phyloP scores from a whole-genome alignment of 2,113 vertebrate genomes.

The Machaerirhynchus nigripectus region DNA sequence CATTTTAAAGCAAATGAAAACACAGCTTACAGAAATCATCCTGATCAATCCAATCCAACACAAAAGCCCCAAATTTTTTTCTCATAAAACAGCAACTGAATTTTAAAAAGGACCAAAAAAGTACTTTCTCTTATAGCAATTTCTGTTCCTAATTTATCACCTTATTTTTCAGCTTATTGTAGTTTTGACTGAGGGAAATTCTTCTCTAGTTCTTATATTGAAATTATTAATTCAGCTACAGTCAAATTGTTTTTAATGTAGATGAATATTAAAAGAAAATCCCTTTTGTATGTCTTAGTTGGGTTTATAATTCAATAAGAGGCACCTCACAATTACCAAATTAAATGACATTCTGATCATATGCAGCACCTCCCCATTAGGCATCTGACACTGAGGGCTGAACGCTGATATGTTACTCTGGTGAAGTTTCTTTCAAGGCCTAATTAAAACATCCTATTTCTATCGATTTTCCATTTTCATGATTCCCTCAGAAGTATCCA shows the following conservation, averaged over 20 bases:
- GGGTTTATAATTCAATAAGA: neutral
- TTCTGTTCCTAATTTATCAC: neutral
- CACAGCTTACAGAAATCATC: neutral
- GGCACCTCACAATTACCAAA: neutral
- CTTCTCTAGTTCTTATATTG: neutral
- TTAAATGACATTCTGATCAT: neutral
- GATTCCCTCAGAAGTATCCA: neutral
- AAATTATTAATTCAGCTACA: neutral
- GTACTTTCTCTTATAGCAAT: neutral
- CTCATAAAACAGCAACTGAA: neutral
- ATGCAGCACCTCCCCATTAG: neutral
- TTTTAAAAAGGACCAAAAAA: neutral
- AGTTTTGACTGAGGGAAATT: neutral
- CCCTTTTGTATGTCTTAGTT: neutral
- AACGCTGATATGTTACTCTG: neutral
- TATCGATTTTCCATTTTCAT: neutral
- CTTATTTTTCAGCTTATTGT: neutral
- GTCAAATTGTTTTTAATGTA: neutral
- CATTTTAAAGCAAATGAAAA: neutral
- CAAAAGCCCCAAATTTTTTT: neutral
- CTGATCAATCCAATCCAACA: neutral
- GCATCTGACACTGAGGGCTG: neutral
- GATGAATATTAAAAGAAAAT: neutral
- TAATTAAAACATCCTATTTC: neutral
- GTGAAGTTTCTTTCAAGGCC: neutral